Base-by-base conservation (phyloP, 2,113 vertebrate genomes). In the Fregetta grallaria region DNA sequence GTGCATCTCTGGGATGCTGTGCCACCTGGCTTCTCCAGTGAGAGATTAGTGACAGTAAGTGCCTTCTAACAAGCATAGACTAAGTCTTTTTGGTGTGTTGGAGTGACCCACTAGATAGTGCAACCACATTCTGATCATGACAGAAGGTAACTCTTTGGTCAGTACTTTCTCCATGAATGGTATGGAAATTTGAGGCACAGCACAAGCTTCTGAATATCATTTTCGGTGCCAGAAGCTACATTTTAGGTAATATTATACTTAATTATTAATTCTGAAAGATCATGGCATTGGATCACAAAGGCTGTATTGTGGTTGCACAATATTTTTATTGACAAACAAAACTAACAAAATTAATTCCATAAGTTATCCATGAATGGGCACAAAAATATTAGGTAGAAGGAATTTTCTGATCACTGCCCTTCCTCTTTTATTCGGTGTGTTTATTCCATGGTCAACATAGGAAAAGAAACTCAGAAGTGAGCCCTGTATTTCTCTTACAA, bases 71-170 rank as follows among this genome's bases (percentile, higher is more conserved):
- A 44, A 84, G 22, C 13, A 58, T 1, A 50, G 25, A 59, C 17
- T 27, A 18, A 55, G 10, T 34, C 15, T 74, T 71, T 45, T 71
- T 45, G 15, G 10, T 21, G 3, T 63, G 9, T 49, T 63, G n/a
- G 13, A 10, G 18, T 78, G 34, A 59, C 9, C 15, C 19, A 4
- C 29, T 49, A n/a, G 7, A 26, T 3, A 66, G 11, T 36, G 18
- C 15, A 65, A 18, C 12, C 42, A 56, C 6, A 18, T 23, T 65
- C 12, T 53, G 45, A 38, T 45, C 38, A 15, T 36, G n/a, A 34
- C 5, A 61, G 5, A 45, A 1, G 0, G 5, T 6, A 86, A 1
- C 3, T 83, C 14, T 10, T 42, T 61, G 10, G 9, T 13, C 65
- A 71, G 5, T 36, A 45, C 32, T 83, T 65, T 75, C 36, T 66